Evolutionary conservation across 2,113 vertebrate genomes (phyloP).

Genomic region (Carassius auratus): DNA sequence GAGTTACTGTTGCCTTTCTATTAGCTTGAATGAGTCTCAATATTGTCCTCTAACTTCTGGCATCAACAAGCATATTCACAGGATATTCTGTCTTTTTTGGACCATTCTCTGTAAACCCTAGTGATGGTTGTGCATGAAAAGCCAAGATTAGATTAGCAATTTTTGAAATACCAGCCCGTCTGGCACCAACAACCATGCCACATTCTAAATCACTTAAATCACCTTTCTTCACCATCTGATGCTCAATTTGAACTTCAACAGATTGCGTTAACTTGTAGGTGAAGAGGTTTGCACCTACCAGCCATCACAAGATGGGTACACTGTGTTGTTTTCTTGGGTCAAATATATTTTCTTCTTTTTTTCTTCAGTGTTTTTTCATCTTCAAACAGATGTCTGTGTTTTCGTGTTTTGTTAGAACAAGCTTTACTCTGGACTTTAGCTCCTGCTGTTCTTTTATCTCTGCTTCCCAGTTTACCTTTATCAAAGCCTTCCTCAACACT

Average conservation of each 20-base stretch:
- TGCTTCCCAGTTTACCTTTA: conserved; percentile 26
- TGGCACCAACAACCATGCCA: too few species aligned
- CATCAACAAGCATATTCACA: too few species aligned
- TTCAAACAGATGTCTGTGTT: conserved; percentile 1
- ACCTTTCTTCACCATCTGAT: background rate
- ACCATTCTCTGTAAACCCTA: too few species aligned
- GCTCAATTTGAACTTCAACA: background rate
- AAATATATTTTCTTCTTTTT: background rate
- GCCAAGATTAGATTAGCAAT: too few species aligned
- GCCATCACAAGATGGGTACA: background rate
- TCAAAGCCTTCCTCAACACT: conserved; percentile 23
- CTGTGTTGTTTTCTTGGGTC: background rate
- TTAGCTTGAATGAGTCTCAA: too few species aligned
- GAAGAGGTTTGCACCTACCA: background rate
- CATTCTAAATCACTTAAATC: background rate
- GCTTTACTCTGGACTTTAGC: conserved; percentile 35
- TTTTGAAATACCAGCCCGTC: too few species aligned
- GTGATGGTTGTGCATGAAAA: too few species aligned
- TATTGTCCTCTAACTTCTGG: too few species aligned
- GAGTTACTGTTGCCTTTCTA: too few species aligned
- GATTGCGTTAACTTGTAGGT: background rate
- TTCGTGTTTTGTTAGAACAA: background rate
- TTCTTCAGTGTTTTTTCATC: background rate
- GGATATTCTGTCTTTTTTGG: too few species aligned
- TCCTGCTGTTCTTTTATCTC: conserved; percentile 33